A percentile compares a stretch with the other conserved stretches of the same genome.
Evolutionary conservation across 2,797 vertebrate species (phyloP).

Genomic region (Cryptoblepharus egeriae): DNA sequence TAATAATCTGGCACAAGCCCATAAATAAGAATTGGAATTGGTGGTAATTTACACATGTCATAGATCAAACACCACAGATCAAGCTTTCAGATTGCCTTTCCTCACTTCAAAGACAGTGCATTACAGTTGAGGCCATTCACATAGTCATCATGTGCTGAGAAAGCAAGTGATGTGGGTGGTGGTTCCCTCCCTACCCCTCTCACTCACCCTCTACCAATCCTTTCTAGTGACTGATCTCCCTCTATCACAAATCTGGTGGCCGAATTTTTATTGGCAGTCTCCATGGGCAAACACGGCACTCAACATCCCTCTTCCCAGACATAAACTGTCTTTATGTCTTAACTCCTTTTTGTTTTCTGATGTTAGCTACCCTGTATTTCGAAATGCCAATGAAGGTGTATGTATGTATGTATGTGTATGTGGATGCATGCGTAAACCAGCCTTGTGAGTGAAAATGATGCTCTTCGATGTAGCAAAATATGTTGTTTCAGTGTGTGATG

Average conservation of each 20-base stretch:
- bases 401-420: no score
- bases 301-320: no score
- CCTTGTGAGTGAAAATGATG: background rate
- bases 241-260: no score
- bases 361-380: no score
- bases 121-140: background rate
- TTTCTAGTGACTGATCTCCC: no score
- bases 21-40: background rate
- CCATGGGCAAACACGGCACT: no score
- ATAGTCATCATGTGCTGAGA: background rate
- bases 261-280: no score
- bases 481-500: background rate
- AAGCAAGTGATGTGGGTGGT: background rate
- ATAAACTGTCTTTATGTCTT: no score
- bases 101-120: background rate
- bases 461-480: background rate
- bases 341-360: no score
- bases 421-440: background rate
- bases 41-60: background rate
- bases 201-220: no score
- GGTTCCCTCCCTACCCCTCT: no score
- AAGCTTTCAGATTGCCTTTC: background rate
- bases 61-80: background rate
- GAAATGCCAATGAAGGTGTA: no score
- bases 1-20: background rate